phyloP scores from a whole-genome alignment of 2,113 vertebrate species.

The Recurvirostra avosetta region DNA sequence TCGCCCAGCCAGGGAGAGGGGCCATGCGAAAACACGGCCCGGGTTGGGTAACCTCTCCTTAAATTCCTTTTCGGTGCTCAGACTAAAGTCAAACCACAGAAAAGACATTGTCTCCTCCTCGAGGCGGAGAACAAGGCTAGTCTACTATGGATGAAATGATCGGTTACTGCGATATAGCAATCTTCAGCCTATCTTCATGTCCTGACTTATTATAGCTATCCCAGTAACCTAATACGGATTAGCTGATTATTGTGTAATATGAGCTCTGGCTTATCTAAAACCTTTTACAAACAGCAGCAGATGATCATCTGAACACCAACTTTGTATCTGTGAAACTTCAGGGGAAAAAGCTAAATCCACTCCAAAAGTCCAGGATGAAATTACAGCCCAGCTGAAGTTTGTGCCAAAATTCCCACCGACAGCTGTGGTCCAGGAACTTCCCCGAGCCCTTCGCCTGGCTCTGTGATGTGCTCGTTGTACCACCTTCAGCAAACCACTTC shows the following conservation, averaged over 20 bases:
- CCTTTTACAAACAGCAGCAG: background rate
- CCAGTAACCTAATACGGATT: background rate
- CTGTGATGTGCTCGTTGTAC: background rate
- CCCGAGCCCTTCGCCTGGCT: background rate
- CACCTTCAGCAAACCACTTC: background rate
- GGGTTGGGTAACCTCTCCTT: background rate
- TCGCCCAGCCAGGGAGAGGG: background rate
- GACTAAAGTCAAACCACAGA: background rate
- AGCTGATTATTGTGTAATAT: background rate
- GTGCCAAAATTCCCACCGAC: background rate
- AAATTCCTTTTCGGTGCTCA: background rate
- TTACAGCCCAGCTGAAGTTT: background rate
- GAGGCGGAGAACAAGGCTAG: background rate
- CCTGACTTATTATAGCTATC: background rate
- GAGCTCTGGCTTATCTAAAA: background rate
- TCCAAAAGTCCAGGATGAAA: background rate
- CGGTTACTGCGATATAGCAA: background rate
- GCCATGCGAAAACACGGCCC: background rate
- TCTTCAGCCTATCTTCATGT: background rate
- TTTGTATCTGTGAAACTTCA: background rate
- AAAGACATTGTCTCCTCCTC: background rate
- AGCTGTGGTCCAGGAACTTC: background rate
- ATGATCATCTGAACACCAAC: background rate
- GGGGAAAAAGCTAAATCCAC: background rate
- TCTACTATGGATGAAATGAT: background rate